These are phyloP conservation scores for Rynchops niger DNA, from an alignment of 2,113 vertebrate genomes.

Conservation along the genomic window DNA sequence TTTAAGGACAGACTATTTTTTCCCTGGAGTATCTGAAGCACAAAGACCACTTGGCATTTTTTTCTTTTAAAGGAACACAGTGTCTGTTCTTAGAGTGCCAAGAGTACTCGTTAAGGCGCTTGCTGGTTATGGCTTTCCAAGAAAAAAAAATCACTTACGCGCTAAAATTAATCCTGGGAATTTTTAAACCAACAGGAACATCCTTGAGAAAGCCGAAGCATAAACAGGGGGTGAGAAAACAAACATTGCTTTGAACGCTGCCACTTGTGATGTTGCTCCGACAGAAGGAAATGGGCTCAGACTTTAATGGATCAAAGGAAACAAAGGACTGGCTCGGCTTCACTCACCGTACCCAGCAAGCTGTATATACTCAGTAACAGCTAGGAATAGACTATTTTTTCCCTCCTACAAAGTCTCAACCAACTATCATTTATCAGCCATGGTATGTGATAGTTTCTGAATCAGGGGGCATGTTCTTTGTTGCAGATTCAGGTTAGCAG, in stretches of 20 bases:
- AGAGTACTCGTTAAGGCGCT: rapidly evolving
- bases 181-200: conserved; percentile 39
- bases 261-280: background rate
- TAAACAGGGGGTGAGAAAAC: conserved; percentile 42
- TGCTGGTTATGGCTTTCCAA: conserved; percentile 25
- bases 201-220: conserved; percentile 11
- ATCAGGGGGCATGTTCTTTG: background rate
- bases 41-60: background rate
- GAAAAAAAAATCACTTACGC: background rate
- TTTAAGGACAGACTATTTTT: background rate
- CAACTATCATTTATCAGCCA: background rate
- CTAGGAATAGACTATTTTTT: background rate
- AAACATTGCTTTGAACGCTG: conserved; percentile 34
- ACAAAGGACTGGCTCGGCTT: conserved; percentile 48
- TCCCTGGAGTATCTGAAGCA: background rate
- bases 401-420: background rate
- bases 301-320: conserved; percentile 33
- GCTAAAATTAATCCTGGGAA: conserved; percentile 58
- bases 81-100: background rate
- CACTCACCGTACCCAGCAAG: conserved; percentile 15
- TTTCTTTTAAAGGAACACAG: background rate
- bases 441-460: background rate
- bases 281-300: conserved; percentile 27
- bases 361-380: conserved; percentile 18
- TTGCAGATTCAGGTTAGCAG: background rate